Base-by-base conservation (phyloP, 2,888 invertebrate genomes). In the Dryocosmus kuriphilus region DNA sequence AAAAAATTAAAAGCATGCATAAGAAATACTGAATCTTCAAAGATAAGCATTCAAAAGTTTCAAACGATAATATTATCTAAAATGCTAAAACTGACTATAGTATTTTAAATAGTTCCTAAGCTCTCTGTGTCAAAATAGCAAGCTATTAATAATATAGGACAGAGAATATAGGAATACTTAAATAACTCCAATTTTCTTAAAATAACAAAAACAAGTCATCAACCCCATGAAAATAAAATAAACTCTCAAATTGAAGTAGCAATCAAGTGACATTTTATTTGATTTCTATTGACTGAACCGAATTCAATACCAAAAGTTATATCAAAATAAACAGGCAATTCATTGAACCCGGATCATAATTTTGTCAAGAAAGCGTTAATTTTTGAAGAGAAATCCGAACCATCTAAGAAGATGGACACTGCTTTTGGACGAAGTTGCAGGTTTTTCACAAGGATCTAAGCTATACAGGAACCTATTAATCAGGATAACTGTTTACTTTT, bases 401-500 rank as follows among this genome's bases (percentile, higher is more conserved):
- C 57, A 57, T 5, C 14, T 62, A 76, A 30, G 27, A 60, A 67
- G 22, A 35, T n/a, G n/a, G n/a, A n/a, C n/a, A n/a, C n/a, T n/a
- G n/a, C n/a, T 57, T 57, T 57, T 57, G 11, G 57, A 24, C 7
- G n/a, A 55, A 57, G 57, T 3, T 7, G 14, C 24, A 57, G 57
- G 57, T 57, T 24, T 14, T 57, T 24, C 4, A 24, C n/a, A 24
- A 11, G 24, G 22, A 14, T 57, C 14, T 24, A 57, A n/a, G 8
- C n/a, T n/a, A n/a, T n/a, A 51, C 57, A 65, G 30, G 46, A 71
- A 71, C 76, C 81, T 81, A 86, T 87, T 83, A 85, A 78, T 86
- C 86, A 87, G 80, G 76, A 73, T 63, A 35, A 80, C 81, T 86
- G 85, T 86, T 86, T 85, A 80, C 80, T 80, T 86, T 87, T 78